A percentile compares a stretch with the other conserved stretches of the same genome.
Evolutionary conservation across 2,797 vertebrate genomes (phyloP).

Genomic region (Limosa lapponica): DNA sequence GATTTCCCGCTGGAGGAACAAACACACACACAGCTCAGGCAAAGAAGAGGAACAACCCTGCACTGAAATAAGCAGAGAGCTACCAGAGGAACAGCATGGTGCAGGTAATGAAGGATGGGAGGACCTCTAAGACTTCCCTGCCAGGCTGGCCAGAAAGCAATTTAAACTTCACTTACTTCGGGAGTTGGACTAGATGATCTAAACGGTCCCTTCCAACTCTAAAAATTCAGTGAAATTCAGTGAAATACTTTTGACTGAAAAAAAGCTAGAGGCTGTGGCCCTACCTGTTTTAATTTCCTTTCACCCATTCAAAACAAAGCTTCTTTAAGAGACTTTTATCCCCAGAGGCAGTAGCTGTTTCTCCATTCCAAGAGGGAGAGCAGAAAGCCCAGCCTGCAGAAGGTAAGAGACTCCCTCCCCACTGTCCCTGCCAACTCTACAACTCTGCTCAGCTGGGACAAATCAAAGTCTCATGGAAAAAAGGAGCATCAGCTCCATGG

Average conservation of each 20-base stretch:
- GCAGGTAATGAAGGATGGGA: background rate
- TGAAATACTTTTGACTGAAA: background rate
- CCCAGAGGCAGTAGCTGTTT: background rate
- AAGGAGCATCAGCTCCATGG: background rate
- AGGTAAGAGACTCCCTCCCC: background rate
- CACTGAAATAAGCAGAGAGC: background rate
- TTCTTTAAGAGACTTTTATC: background rate
- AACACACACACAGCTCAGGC: accelerated
- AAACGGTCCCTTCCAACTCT: too few relatives aligned
- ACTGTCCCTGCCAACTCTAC: background rate
- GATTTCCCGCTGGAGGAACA: background rate
- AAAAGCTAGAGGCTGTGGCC: background rate
- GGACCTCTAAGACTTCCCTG: background rate
- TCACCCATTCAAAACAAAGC: background rate
- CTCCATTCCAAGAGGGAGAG: background rate
- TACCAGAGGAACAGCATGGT: background rate
- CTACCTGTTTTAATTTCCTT: background rate
- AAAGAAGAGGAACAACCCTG: background rate
- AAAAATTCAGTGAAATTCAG: too few relatives aligned
- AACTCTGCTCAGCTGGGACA: background rate
- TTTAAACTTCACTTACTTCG: background rate
- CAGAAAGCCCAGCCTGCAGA: background rate
- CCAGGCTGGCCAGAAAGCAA: background rate
- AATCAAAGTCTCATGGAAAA: background rate
- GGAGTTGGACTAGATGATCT: too few relatives aligned